A percentile compares a stretch with the other conserved stretches of the same genome.
phyloP scores from a whole-genome alignment of 2,797 vertebrate species.

The Carapus acus region DNA sequence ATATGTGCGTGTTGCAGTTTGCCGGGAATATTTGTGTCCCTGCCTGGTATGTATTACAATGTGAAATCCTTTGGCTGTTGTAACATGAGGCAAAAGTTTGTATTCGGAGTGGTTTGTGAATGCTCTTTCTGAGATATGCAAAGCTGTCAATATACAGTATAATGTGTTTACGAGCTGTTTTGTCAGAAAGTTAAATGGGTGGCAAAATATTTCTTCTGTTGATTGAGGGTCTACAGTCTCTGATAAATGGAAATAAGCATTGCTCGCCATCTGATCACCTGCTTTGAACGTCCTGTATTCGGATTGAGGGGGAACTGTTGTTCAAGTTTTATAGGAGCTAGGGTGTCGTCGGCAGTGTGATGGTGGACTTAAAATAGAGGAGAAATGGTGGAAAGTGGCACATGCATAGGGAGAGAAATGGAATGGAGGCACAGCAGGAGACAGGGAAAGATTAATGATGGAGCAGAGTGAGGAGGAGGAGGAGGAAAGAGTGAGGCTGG shows the following conservation, averaged over 20 bases:
- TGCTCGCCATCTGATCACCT: conserved; percentile 3
- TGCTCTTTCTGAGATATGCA: too few species aligned
- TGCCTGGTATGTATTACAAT: too few species aligned
- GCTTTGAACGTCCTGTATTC: background rate
- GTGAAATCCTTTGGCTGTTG: too few species aligned
- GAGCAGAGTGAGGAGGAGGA: conserved; percentile 23
- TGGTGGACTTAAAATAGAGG: conserved; percentile 1
- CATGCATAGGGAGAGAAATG: conserved; percentile 18
- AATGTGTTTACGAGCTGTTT: background rate
- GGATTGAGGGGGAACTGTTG: background rate
- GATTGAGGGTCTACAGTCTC: background rate
- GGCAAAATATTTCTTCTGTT: conserved; percentile 7
- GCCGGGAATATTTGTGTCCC: too few species aligned
- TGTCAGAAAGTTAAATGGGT: conserved; percentile 9
- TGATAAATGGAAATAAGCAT: background rate
- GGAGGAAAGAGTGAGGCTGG: conserved; percentile 33
- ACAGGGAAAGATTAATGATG: conserved; percentile 35
- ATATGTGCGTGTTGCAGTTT: too few species aligned
- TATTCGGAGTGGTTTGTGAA: too few species aligned
- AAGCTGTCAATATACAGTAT: too few species aligned
- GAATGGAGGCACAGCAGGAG: conserved; percentile 24
- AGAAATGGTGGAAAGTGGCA: conserved; percentile 19
- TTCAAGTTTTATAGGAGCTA: background rate
- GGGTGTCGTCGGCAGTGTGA: background rate
- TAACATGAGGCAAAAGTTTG: too few species aligned